phyloP scores from a whole-genome alignment of 2,797 vertebrate species.

The Fringilla coelebs region DNA sequence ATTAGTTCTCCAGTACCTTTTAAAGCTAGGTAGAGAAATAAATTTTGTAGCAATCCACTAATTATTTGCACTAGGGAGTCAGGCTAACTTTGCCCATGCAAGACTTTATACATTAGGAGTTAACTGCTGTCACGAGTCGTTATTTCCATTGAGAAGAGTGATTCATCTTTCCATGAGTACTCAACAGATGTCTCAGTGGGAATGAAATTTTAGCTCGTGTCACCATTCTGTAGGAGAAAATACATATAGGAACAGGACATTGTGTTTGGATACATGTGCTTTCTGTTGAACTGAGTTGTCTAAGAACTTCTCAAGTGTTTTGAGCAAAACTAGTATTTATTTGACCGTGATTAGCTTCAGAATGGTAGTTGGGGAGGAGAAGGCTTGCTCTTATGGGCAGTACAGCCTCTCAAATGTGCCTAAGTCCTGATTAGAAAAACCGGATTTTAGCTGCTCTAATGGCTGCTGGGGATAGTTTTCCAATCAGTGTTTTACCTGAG shows the following conservation, averaged over 20 bases:
- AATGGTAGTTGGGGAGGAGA: neutral
- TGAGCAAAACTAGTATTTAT: neutral
- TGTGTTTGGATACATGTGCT: conserved; percentile 16
- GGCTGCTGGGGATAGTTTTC: neutral
- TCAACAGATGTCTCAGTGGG: conserved; percentile 49
- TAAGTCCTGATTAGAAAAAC: neutral
- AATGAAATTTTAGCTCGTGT: conserved; percentile 65
- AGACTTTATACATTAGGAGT: conserved; percentile 39
- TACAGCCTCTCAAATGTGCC: neutral
- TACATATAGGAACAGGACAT: conserved; percentile 18
- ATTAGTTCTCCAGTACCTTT: neutral
- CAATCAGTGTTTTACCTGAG: neutral
- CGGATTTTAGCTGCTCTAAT: neutral
- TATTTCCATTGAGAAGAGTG: conserved; percentile 69
- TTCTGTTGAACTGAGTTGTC: conserved; percentile 8
- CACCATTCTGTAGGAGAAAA: conserved; percentile 58
- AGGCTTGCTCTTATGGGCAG: neutral
- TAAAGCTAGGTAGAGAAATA: conserved; percentile 27
- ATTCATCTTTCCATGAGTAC: conserved; percentile 65
- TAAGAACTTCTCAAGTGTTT: neutral
- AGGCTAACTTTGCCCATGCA: conserved; percentile 30
- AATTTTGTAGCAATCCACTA: conserved; percentile 45
- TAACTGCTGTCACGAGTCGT: conserved; percentile 47
- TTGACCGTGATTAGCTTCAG: neutral
- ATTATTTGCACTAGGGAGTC: conserved; percentile 26